These are phyloP conservation scores for Dendroctonus ponderosae DNA, from an alignment of 1,140 invertebrate genomes.

Conservation along the genomic window DNA sequence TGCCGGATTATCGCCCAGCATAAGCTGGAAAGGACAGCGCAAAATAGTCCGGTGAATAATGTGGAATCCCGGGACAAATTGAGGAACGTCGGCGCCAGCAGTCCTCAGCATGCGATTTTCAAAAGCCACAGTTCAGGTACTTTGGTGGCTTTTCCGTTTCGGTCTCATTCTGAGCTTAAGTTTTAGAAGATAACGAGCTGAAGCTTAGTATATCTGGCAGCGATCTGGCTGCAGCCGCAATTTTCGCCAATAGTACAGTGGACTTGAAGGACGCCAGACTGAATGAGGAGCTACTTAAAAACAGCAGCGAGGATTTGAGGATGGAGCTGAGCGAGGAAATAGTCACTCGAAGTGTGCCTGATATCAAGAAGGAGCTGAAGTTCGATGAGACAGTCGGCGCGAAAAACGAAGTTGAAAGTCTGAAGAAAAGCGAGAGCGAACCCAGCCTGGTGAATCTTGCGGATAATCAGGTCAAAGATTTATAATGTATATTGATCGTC, in stretches of 20 bases:
- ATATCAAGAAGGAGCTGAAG: constrained; percentile 47
- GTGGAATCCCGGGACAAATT: constrained; percentile 21
- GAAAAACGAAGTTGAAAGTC: constrained; percentile 34
- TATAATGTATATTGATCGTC: too few relatives aligned
- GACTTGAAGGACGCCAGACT: constrained; percentile 76
- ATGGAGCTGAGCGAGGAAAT: constrained; percentile 51
- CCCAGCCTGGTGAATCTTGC: constrained; percentile 38
- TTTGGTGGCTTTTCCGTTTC: too few relatives aligned
- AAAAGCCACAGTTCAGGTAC: too few relatives aligned
- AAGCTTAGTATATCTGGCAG: too few relatives aligned
- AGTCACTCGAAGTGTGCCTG: constrained; percentile 47
- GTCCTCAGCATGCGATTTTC: constrained; percentile 46
- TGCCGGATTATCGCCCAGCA: constrained; percentile 81
- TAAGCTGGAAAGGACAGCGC: constrained; percentile 57
- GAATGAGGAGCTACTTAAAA: constrained; percentile 67
- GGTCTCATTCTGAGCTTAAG: too few relatives aligned
- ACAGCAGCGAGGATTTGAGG: constrained; percentile 51
- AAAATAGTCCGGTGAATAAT: constrained; percentile 39
- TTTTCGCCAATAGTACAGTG: constrained; percentile 88
- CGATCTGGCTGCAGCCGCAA: constrained; percentile 61
- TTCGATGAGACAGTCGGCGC: constrained; percentile 48
- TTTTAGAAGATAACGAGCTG: too few relatives aligned
- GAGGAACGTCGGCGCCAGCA: constrained; percentile 48
- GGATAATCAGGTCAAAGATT: not conserved
- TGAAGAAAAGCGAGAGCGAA: constrained; percentile 49